Conservation (phyloP, 2,113 vertebrate genomes). For the Lampris megalopsis region DNA sequence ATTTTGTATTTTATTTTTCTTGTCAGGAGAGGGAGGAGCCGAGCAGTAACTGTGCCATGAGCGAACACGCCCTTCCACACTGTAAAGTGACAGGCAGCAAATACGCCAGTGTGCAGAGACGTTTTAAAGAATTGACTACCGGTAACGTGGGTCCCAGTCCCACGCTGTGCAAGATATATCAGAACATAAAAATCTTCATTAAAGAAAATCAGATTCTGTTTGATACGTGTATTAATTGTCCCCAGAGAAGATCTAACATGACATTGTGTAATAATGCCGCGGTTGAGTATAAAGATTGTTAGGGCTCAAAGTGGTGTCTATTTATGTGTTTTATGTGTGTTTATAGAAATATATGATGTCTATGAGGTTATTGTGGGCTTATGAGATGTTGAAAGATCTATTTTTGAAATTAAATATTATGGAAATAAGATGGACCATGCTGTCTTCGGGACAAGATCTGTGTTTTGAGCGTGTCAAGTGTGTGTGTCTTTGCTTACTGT, state of each 20-base stretch:
- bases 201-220: slow-evolving; percentile 4
- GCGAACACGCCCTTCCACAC: too few species aligned
- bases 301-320: slow-evolving; percentile 45
- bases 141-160: too few species aligned
- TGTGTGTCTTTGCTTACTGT: not conserved
- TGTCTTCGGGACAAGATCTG: not conserved
- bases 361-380: slow-evolving; percentile 55
- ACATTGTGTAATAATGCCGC: slow-evolving; percentile 16
- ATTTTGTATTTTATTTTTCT: too few species aligned
- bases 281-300: slow-evolving; percentile 36
- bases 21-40: too few species aligned
- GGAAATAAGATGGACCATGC: slow-evolving; percentile 38
- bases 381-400: slow-evolving; percentile 74
- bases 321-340: slow-evolving; percentile 66
- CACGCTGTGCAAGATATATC: too few species aligned
- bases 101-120: too few species aligned
- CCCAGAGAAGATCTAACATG: not conserved
- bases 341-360: slow-evolving; percentile 62
- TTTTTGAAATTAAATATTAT: slow-evolving; percentile 81
- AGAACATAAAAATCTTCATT: not conserved
- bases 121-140: too few species aligned
- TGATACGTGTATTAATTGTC: not conserved
- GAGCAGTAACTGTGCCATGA: too few species aligned
- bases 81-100: too few species aligned
- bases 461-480: not conserved